Conservation (phyloP, 2,888 invertebrate genomes). For the Poecilobothrus nobilitatus region DNA sequence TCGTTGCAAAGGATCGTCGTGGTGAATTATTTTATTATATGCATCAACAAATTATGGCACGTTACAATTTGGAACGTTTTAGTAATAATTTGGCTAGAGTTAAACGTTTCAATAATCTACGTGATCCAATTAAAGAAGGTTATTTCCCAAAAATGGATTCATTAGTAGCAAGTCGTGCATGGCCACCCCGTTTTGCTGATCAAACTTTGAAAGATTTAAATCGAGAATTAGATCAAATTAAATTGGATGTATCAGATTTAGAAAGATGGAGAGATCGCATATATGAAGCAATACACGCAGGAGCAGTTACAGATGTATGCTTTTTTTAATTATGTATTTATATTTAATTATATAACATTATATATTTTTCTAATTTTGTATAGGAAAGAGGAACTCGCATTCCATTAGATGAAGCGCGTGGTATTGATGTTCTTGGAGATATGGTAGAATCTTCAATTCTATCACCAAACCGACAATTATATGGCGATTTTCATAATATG, state of each 20-base stretch:
- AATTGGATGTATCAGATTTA: constrained; percentile 56
- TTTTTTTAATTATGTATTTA: neutral
- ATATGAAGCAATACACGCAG: constrained; percentile 56
- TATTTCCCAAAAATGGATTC: constrained; percentile 76
- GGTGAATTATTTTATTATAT: constrained; percentile 69
- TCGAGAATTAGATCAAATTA: constrained; percentile 56
- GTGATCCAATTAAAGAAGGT: constrained; percentile 59
- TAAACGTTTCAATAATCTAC: constrained; percentile 52
- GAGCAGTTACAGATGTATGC: constrained; percentile 43
- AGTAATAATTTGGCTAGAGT: constrained; percentile 57
- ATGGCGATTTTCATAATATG: constrained; percentile 70
- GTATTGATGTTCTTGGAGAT: constrained; percentile 68
- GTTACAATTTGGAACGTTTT: constrained; percentile 64
- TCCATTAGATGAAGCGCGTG: constrained; percentile 54
- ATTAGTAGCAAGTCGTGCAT: constrained; percentile 58
- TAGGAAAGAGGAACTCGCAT: constrained; percentile 51
- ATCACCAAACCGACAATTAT: constrained; percentile 57
- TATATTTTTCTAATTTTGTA: constrained; percentile 27
- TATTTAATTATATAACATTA: too few species aligned
- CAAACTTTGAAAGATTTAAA: constrained; percentile 52
- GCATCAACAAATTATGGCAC: constrained; percentile 53
- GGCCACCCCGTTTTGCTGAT: constrained; percentile 57
- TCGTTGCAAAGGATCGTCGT: constrained; percentile 53
- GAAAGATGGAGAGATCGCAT: constrained; percentile 65
- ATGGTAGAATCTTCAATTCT: constrained; percentile 62